Conservation (phyloP, 2,888 invertebrate genomes). For the Euplexia lucipara region DNA sequence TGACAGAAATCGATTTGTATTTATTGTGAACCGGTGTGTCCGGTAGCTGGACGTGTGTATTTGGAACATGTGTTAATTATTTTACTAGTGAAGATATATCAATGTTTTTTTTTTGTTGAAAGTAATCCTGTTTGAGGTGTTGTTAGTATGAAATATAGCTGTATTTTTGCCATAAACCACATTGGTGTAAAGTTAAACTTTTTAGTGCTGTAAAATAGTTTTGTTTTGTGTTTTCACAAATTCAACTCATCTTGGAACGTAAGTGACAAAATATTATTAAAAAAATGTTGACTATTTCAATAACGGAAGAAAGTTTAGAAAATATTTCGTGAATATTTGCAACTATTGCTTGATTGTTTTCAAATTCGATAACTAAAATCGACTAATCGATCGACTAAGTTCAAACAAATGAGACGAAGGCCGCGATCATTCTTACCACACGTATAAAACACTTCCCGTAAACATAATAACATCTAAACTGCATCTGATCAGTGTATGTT, state of each 20-base stretch:
- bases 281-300: no score
- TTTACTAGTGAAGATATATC: conserved; percentile 39
- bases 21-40: conserved; percentile 58
- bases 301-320: no score
- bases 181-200: background rate
- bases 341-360: no score
- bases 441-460: conserved; percentile 2
- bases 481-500: conserved; percentile 17
- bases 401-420: conserved; percentile 8
- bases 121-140: conserved; percentile 38
- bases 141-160: conserved; percentile 18
- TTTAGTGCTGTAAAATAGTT: background rate
- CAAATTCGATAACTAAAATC: no score
- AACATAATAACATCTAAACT: conserved; percentile 24
- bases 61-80: conserved; percentile 48
- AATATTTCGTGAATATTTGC: no score
- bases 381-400: no score
- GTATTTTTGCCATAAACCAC: conserved; percentile 17
- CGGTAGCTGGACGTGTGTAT: conserved; percentile 43
- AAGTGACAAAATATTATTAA: background rate
- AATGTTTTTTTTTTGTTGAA: conserved; percentile 37
- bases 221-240: background rate
- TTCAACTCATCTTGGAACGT: background rate
- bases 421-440: conserved; percentile 3
- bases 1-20: conserved; percentile 56